Conservation (phyloP, 2,888 invertebrate genomes). For the Caenorhabditis zanzibari region DNA sequence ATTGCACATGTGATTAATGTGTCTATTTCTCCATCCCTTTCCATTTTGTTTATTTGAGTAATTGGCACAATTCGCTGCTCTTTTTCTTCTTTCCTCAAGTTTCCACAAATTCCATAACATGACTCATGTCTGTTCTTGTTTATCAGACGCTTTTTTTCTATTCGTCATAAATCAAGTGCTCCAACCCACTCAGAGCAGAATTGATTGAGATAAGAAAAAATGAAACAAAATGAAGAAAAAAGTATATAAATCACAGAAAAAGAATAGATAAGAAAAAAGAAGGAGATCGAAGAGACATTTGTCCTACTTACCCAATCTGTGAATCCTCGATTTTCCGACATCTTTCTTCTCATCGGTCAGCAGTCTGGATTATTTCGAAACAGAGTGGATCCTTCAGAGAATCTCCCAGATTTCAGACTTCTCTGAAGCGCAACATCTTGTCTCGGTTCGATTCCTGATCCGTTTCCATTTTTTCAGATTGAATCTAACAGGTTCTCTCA, state of each 20-base stretch:
- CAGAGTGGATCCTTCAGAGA: not conserved
- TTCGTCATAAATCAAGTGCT: conserved; percentile 18
- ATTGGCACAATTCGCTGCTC: conserved; percentile 41
- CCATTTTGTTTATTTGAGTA: conserved; percentile 55
- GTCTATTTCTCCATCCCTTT: conserved; percentile 3
- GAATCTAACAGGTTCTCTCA: conserved; percentile 53
- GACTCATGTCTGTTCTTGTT: conserved; percentile 26
- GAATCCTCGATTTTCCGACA: conserved; percentile 17
- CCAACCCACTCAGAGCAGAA: conserved; percentile 42
- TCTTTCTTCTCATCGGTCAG: conserved; percentile 1
- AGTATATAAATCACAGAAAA: conserved; percentile 39
- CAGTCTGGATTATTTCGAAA: not conserved
- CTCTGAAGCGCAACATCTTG: conserved; percentile 30
- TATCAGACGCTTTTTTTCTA: conserved; percentile 19
- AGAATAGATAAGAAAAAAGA: not conserved
- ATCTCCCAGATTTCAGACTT: too few relatives aligned
- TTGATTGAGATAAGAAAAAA: conserved; percentile 9
- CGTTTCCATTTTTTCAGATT: conserved; percentile 17
- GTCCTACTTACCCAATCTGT: conserved; percentile 27
- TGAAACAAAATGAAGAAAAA: conserved; percentile 21
- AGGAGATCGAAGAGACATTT: conserved; percentile 19
- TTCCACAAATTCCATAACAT: conserved; percentile 4
- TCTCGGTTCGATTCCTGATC: conserved; percentile 38
- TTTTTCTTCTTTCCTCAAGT: not conserved
- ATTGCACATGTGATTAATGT: conserved; percentile 56